Conservation (phyloP, 2,113 vertebrate species). For the Saguinus midas region DNA sequence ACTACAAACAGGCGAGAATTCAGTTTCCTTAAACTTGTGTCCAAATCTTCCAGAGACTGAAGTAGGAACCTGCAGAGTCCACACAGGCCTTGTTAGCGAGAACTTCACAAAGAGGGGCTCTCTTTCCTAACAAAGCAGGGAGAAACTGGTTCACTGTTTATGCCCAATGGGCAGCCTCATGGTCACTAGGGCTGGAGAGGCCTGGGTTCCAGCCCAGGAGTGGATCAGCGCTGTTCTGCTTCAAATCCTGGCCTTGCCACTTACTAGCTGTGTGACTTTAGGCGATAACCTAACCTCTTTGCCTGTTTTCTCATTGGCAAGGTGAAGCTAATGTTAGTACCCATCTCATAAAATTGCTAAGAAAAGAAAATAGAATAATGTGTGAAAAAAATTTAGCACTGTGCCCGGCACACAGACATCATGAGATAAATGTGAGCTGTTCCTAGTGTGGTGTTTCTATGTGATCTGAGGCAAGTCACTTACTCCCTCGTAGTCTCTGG, state of each 20-base stretch:
- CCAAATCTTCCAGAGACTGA: constrained; percentile 95
- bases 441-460: too few species aligned
- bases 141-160: not conserved
- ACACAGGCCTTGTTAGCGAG: constrained; percentile 47
- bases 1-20: constrained; percentile 96
- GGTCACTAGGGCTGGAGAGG: too few species aligned
- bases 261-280: not conserved
- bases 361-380: not conserved
- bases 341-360: not conserved
- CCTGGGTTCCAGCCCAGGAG: not conserved
- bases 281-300: not conserved
- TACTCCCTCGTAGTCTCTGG: not conserved
- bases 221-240: accelerated
- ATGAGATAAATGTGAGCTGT: not conserved
- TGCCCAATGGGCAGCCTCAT: not conserved
- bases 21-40: constrained; percentile 94
- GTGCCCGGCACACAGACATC: not conserved
- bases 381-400: not conserved
- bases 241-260: not conserved
- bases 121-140: not conserved
- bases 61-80: constrained; percentile 90
- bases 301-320: not conserved
- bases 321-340: not conserved
- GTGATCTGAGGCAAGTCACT: not conserved
- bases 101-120: not conserved